These are phyloP conservation scores for Anguilla rostrata DNA, from an alignment of 2,113 vertebrate species.

Conservation along the genomic window DNA sequence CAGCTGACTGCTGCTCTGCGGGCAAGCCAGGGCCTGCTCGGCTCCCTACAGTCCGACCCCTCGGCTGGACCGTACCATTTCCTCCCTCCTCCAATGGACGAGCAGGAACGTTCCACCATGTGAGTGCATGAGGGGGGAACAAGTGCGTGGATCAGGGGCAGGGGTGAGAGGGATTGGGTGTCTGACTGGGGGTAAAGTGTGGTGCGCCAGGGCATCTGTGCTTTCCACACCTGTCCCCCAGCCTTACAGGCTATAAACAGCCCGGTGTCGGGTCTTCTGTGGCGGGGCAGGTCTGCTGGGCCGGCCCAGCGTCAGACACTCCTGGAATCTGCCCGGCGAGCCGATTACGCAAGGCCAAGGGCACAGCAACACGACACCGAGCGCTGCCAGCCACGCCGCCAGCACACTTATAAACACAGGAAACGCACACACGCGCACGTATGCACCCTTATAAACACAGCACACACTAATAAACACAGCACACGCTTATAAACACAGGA, in stretches of 20 bases:
- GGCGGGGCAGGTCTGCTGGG: conserved; percentile 10
- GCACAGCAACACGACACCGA: conserved; percentile 31
- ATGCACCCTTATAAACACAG: neutral
- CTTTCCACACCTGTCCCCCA: conserved; percentile 53
- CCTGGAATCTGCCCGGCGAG: conserved; percentile 36
- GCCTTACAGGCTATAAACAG: conserved; percentile 46
- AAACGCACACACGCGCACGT: neutral
- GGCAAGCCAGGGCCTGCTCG: conserved; percentile 9
- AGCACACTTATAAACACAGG: conserved; percentile 14
- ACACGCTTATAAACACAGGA: neutral
- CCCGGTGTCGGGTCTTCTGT: conserved; percentile 16
- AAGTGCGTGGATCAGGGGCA: neutral
- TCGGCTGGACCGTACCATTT: neutral
- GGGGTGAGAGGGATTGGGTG: neutral
- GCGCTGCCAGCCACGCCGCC: neutral
- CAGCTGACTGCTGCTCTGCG: neutral
- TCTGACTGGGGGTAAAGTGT: conserved; percentile 27
- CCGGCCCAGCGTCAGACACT: conserved; percentile 29
- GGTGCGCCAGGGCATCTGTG: conserved; percentile 40
- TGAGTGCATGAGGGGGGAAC: neutral
- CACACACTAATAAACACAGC: neutral
- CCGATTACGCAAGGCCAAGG: conserved; percentile 44
- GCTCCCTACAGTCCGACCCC: neutral
- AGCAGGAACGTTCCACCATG: conserved; percentile 12
- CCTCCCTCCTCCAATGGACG: neutral